Evolutionary conservation across 2,797 vertebrate genomes (phyloP).

Genomic region (Acanthurus tractus): DNA sequence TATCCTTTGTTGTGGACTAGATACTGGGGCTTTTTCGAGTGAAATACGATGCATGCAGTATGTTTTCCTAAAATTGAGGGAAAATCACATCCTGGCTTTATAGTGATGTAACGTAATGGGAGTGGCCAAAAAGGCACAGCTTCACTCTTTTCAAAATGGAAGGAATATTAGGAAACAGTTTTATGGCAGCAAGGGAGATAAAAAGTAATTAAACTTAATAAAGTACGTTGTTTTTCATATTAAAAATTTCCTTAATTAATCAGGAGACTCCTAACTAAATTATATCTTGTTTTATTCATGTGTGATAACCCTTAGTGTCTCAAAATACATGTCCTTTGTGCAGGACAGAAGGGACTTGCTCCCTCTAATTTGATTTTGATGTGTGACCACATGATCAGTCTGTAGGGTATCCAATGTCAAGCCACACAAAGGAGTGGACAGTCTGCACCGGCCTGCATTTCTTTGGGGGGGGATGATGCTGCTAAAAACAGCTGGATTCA

Average conservation of each 20-base stretch:
- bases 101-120: background rate
- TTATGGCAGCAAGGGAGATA: background rate
- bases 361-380: background rate
- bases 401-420: background rate
- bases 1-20: no score
- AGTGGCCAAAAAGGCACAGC: background rate
- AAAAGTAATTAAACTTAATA: background rate
- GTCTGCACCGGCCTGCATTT: background rate
- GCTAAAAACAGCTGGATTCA: background rate
- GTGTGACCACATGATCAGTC: background rate
- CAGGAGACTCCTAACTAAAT: background rate
- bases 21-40: background rate
- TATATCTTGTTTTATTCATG: background rate
- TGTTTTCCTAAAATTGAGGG: background rate
- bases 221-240: no score
- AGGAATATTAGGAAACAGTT: background rate
- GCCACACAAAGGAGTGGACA: background rate
- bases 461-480: background rate
- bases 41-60: background rate
- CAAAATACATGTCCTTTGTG: background rate
- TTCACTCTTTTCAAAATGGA: slow-evolving; percentile 5
- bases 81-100: background rate
- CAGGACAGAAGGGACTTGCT: background rate
- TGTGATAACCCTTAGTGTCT: background rate
- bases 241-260: background rate